Evolutionary conservation across 30 jellyfish, hydroid and myxozoan genomes (phyloP).

Genomic region (Catostylus mosaicus): DNA sequence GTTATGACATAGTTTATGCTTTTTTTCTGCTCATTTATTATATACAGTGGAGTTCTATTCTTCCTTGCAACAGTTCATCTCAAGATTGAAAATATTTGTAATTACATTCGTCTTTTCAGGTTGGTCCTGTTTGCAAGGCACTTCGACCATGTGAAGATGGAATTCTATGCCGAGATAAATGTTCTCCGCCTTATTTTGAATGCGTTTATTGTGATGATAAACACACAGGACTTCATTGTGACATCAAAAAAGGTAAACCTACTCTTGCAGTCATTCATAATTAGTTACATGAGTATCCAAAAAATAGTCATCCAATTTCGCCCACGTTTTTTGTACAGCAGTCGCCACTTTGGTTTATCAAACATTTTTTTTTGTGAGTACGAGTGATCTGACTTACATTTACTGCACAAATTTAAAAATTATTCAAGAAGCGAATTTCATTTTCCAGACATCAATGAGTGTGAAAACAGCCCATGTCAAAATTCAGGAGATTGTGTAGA

Average conservation of each 20-base stretch:
- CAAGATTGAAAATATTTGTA: not conserved
- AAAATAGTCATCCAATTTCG: not conserved
- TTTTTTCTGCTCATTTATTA: not conserved
- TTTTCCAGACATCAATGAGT: not conserved
- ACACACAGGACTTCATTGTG: constrained; percentile 35
- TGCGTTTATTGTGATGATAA: constrained; percentile 18
- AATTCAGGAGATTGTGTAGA: constrained; percentile 1
- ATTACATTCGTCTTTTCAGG: constrained; percentile 10
- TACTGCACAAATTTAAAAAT: not conserved
- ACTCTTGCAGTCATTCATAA: not conserved
- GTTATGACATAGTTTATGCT: not conserved
- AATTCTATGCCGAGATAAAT: constrained; percentile 18
- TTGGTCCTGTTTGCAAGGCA: constrained; percentile 21
- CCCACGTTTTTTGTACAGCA: too few species aligned
- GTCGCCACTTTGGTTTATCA: too few species aligned
- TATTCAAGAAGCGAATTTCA: not conserved
- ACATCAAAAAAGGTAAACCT: constrained; percentile 1
- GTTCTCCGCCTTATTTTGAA: constrained; percentile 21
- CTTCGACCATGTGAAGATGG: constrained; percentile 31
- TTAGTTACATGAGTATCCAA: not conserved
- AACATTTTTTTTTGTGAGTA: not conserved
- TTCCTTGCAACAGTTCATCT: not conserved
- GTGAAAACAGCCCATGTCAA: not conserved
- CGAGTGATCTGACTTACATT: not conserved
- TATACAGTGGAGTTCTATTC: not conserved